phyloP scores from a whole-genome alignment of 37 sponge, comb jelly and placozoan species.

The Amphimedon queenslandica region DNA sequence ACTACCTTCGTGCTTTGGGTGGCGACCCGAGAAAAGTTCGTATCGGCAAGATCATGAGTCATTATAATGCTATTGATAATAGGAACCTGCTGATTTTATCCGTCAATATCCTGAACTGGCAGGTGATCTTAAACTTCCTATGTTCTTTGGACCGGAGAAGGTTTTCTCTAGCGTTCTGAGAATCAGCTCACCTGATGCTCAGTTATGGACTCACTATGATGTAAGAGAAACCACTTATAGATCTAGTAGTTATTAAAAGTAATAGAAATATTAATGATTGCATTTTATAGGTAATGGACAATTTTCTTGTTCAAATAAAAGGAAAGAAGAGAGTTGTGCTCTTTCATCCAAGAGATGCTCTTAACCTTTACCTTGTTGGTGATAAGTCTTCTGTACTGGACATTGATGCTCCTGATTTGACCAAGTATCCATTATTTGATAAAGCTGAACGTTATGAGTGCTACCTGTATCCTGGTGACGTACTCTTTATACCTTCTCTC shows the following conservation, averaged over 20 bases:
- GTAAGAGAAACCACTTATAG: slow-evolving; percentile 20
- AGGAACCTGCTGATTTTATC: slow-evolving; percentile 81
- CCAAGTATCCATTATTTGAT: slow-evolving; percentile 61
- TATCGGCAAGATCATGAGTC: neutral
- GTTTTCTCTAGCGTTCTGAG: slow-evolving; percentile 87
- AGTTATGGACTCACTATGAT: slow-evolving; percentile 96
- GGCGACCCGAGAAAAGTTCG: slow-evolving; percentile 70
- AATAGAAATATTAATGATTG: neutral
- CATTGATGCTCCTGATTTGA: slow-evolving; percentile 75
- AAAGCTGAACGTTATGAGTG: slow-evolving; percentile 46
- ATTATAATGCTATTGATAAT: neutral
- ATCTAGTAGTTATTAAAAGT: neutral
- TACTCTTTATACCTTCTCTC: slow-evolving; percentile 91
- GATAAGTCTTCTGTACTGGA: slow-evolving; percentile 87
- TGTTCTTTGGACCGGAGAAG: slow-evolving; percentile 39
- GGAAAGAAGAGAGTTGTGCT: slow-evolving; percentile 79
- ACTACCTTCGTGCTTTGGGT: slow-evolving; percentile 79
- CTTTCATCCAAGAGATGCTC: slow-evolving; percentile 68
- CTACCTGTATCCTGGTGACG: slow-evolving; percentile 71
- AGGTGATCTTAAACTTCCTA: slow-evolving; percentile 67
- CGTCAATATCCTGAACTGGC: slow-evolving; percentile 72
- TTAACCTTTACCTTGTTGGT: slow-evolving; percentile 70
- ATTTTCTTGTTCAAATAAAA: slow-evolving; percentile 81
- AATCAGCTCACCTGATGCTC: slow-evolving; percentile 71
- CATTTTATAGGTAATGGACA: slow-evolving; percentile 86